These are phyloP conservation scores for Cyanoderma ruficeps DNA, from an alignment of 2,113 vertebrate genomes.

Conservation along the genomic window DNA sequence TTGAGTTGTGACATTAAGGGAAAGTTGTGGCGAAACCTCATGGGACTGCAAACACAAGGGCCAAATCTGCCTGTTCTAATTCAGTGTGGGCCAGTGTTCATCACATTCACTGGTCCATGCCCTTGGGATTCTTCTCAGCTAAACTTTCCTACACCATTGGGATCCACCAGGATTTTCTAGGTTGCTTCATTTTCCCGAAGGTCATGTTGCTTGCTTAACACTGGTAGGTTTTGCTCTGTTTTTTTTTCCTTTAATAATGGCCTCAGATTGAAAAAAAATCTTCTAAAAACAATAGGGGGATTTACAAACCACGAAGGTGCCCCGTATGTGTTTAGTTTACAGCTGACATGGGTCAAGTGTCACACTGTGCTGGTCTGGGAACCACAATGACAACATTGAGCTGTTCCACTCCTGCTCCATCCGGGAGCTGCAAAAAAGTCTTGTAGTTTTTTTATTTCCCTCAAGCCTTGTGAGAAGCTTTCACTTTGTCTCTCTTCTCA, in stretches of 20 bases:
- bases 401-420: not conserved
- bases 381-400: not conserved
- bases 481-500: not conserved
- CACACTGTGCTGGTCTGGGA: not conserved
- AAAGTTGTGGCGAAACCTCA: not conserved
- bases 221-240: not conserved
- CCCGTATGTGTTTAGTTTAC: not conserved
- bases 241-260: not conserved
- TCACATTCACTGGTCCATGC: not conserved
- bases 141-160: not conserved
- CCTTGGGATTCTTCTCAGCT: not conserved
- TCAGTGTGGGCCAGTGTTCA: not conserved
- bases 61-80: not conserved
- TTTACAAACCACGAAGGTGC: not conserved
- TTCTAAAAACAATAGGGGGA: not conserved
- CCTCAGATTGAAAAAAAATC: not conserved
- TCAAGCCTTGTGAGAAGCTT: not conserved
- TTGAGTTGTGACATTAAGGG: not conserved
- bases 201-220: fast-evolving
- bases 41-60: not conserved
- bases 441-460: not conserved
- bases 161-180: not conserved
- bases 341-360: not conserved
- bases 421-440: not conserved
- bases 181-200: not conserved